Evolutionary conservation across 2,113 vertebrate genomes (phyloP).

Genomic region (Peromyscus maniculatus): DNA sequence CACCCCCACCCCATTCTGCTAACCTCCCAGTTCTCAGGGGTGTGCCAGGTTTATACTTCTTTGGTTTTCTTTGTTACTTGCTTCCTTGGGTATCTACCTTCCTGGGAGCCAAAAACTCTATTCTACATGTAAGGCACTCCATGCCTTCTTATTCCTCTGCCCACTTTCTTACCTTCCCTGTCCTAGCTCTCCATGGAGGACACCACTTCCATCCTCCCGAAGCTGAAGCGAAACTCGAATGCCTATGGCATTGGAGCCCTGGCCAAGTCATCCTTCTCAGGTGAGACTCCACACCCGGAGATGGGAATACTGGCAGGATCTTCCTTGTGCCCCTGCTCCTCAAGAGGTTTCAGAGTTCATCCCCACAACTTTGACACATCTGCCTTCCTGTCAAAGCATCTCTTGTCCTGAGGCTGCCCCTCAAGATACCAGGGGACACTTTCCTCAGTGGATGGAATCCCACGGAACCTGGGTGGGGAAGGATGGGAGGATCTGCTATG

Average conservation of each 20-base stretch:
- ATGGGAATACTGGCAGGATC: not conserved
- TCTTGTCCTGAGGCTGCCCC: not conserved
- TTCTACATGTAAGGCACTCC: not conserved
- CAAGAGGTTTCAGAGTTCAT: not conserved
- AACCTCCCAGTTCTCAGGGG: not conserved
- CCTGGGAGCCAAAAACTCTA: not conserved
- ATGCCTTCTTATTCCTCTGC: constrained; percentile 25
- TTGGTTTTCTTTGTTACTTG: constrained; percentile 46
- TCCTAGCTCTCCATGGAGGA: constrained; percentile 99
- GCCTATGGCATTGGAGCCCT: constrained; percentile 98
- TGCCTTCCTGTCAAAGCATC: not conserved
- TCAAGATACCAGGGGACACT: not conserved
- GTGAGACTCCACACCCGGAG: constrained; percentile 86
- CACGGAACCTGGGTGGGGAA: not conserved
- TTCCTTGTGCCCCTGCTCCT: not conserved
- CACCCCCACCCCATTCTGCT: not conserved
- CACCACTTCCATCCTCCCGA: constrained; percentile 98
- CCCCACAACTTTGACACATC: not conserved
- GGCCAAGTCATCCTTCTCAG: constrained; percentile 99
- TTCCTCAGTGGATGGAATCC: not conserved
- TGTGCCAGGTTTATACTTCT: not conserved
- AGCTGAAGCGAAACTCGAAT: constrained; percentile 97
- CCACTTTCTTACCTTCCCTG: constrained; percentile 78
- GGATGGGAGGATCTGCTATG: not conserved
- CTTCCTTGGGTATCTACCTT: not conserved